These are phyloP conservation scores for Aporophyla lueneburgensis DNA, from an alignment of 2,888 invertebrate genomes.

Conservation along the genomic window DNA sequence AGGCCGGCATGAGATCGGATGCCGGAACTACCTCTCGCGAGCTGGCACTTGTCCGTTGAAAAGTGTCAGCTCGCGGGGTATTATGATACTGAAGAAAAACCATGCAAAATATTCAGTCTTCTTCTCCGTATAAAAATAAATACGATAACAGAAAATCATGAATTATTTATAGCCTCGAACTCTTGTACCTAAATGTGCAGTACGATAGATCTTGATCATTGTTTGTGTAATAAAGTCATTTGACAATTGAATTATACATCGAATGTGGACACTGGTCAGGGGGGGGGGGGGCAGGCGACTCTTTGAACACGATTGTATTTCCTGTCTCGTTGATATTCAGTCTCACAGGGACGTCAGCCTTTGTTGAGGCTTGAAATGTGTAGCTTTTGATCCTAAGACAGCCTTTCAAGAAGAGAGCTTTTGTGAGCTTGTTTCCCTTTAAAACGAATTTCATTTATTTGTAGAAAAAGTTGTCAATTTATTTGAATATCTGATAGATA, in stretches of 20 bases:
- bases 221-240: neutral
- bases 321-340: constrained; percentile 44
- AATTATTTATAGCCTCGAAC: neutral
- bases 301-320: constrained; percentile 42
- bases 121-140: neutral
- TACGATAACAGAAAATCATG: neutral
- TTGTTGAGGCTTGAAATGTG: constrained; percentile 29
- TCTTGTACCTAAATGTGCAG: no score
- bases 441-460: no score
- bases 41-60: constrained; percentile 25
- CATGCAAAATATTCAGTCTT: neutral
- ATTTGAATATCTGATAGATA: no score
- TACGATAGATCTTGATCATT: neutral
- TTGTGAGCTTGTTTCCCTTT: neutral
- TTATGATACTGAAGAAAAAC: neutral
- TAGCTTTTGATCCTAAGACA: constrained; percentile 37
- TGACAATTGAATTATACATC: neutral
- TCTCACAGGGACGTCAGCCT: constrained; percentile 31
- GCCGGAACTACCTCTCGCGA: constrained; percentile 36
- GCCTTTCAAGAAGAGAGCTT: constrained; percentile 21
- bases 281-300: neutral
- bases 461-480: no score
- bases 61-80: neutral
- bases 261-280: constrained; percentile 2
- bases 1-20: constrained; percentile 31